Evolutionary conservation across 2,888 invertebrate species (phyloP).

Genomic region (Ligdia adustata): DNA sequence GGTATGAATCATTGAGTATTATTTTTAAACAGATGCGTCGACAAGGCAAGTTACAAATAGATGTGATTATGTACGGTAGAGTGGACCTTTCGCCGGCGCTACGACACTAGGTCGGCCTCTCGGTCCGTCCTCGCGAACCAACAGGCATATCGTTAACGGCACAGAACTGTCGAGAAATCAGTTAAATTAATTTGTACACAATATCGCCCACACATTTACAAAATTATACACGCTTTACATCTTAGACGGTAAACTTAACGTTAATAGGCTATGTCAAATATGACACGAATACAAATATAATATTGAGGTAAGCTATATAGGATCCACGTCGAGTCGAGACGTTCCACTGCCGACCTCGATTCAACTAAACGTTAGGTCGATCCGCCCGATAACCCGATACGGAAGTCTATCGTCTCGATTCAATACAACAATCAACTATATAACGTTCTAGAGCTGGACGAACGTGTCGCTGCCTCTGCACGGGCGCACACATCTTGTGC

Average conservation of each 20-base stretch:
- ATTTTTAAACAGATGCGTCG: constrained; percentile 41
- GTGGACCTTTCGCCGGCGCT: not conserved
- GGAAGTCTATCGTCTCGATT: constrained; percentile 45
- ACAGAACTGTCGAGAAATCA: constrained; percentile 57
- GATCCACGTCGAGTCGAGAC: constrained; percentile 63
- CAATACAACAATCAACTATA: constrained; percentile 44
- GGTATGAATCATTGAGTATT: constrained; percentile 50
- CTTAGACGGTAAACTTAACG: constrained; percentile 77
- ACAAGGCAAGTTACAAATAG: constrained; percentile 53
- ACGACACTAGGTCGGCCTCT: constrained; percentile 42
- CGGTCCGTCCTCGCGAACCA: constrained; percentile 39
- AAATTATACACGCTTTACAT: constrained; percentile 74
- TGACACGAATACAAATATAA: constrained; percentile 77
- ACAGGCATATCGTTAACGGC: constrained; percentile 32
- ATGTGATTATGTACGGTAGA: constrained; percentile 39
- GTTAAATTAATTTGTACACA: constrained; percentile 76
- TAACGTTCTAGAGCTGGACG: constrained; percentile 37
- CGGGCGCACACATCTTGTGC: constrained; percentile 46
- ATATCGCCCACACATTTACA: constrained; percentile 62
- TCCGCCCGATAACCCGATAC: constrained; percentile 69
- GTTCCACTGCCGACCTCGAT: constrained; percentile 61
- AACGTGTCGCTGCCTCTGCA: constrained; percentile 46
- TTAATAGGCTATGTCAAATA: constrained; percentile 82
- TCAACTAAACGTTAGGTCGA: constrained; percentile 64
- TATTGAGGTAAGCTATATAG: constrained; percentile 82